Evolutionary conservation across 2,888 invertebrate species (phyloP).

Genomic region (Brachypterus glaber): DNA sequence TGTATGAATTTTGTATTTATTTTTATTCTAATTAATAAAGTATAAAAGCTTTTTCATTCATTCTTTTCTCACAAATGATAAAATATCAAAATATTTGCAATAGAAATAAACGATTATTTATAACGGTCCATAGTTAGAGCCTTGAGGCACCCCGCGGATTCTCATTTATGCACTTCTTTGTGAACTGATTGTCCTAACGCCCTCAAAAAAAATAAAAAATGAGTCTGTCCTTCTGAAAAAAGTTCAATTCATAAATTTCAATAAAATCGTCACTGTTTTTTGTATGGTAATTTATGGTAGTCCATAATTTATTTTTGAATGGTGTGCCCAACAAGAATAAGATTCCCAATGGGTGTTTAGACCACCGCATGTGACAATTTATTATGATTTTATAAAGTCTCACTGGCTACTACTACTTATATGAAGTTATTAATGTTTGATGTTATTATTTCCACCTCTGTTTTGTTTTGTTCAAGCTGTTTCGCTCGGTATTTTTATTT

Average conservation of each 20-base stretch:
- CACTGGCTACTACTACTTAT: slow-evolving; percentile 22
- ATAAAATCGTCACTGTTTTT: slow-evolving; percentile 30
- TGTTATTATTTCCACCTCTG: slow-evolving; percentile 24
- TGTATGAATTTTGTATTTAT: no score
- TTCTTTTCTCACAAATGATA: no score
- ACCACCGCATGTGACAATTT: slow-evolving; percentile 32
- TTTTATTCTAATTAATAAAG: no score
- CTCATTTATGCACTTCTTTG: no score
- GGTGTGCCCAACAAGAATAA: slow-evolving; percentile 25
- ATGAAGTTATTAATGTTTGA: slow-evolving; percentile 34
- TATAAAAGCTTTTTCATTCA: no score
- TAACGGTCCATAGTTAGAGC: no score
- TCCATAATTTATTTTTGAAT: slow-evolving; percentile 28
- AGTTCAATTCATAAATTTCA: slow-evolving; percentile 26
- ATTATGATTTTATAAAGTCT: slow-evolving; percentile 29
- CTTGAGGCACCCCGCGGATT: no score
- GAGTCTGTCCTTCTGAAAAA: no score
- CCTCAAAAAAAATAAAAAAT: no score
- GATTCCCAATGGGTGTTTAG: slow-evolving; percentile 28
- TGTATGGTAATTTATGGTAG: slow-evolving; percentile 24
- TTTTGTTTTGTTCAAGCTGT: slow-evolving; percentile 1
- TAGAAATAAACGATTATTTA: no score
- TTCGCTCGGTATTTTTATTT: not conserved
- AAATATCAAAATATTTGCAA: no score
- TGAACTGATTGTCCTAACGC: no score